Base-by-base conservation (phyloP, 2,888 invertebrate species). In the Anthophora plumipes region DNA sequence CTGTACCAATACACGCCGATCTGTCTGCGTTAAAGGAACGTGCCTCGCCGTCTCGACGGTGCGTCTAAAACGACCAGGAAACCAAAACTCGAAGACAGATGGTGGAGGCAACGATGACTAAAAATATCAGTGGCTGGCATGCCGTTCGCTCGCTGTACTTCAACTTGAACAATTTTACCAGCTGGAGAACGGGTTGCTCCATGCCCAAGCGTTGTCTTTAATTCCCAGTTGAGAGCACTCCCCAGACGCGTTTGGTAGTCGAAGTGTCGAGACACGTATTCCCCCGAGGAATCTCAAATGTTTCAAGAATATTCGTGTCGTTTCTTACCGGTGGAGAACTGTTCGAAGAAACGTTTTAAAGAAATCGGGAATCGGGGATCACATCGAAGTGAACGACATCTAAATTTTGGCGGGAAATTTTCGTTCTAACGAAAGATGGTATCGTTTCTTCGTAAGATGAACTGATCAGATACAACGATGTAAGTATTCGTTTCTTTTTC, bases 81-180 rank as follows among this genome's bases (percentile, higher is more conserved):
- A 82, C 74, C 82, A 66, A 81, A 86, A 84, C 73, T 73, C 63
- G 73, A 82, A 84, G 88, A 85, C 81, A 85, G 86, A 87, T 86
- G 87, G 78, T 80, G 74, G 82, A 73, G 71, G 75, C 78, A 72
- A 66, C 66, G 78, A 69, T 77, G 70, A 82, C 87, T 87, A 87
- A 87, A 88, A 87, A 87, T 87, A 87, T 82, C 87, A 80, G 77
- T n/a, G 75, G 77, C 68, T 39, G 72, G 81, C 77, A 86, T 68
- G 83, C 61, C 22, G 75, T 52, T 52, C 22, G 50, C 57, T 67
- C 61, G 52, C 66, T 72, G 76, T 68, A 71, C 61, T 75, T 72
- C 59, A 54, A 72, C 54, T 75, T 76, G 79, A 80, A 81, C 70
- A 68, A 83, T 87, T 78, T 83, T 48, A 46, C 85, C 76, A 71